phyloP scores from a whole-genome alignment of 2,888 invertebrate species.

The Phragmatobia fuliginosa region DNA sequence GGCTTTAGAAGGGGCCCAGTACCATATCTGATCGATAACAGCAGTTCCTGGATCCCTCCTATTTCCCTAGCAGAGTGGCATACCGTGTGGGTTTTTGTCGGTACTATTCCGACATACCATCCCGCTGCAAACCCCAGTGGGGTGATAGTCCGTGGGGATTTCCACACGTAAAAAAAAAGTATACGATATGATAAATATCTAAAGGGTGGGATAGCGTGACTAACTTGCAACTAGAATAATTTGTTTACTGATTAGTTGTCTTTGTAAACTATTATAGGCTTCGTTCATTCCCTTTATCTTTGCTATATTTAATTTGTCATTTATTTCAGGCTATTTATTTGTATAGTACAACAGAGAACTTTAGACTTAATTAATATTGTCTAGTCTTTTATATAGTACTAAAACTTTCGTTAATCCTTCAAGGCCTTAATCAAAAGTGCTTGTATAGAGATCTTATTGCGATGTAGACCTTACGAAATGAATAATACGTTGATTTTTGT shows the following conservation, averaged over 20 bases:
- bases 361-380: background rate
- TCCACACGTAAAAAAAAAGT: too few species aligned
- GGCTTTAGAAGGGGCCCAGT: too few species aligned
- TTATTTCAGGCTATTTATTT: background rate
- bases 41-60: too few species aligned
- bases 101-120: too few species aligned
- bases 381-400: background rate
- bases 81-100: too few species aligned
- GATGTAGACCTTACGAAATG: background rate
- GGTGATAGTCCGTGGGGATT: too few species aligned
- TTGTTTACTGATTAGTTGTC: slow-evolving; percentile 58
- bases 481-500: background rate
- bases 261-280: slow-evolving; percentile 7
- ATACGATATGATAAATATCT: slow-evolving; percentile 56
- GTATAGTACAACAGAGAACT: background rate
- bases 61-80: too few species aligned
- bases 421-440: background rate
- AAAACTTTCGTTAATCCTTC: background rate
- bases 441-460: background rate
- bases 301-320: slow-evolving; percentile 15
- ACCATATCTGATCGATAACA: too few species aligned
- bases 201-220: slow-evolving; percentile 59
- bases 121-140: too few species aligned
- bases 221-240: slow-evolving; percentile 60
- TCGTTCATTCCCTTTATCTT: background rate